Evolutionary conservation across 2,797 vertebrate species (phyloP), one percentile per base, ranked within the genome.

Genomic region (Spinus pinus): DNA sequence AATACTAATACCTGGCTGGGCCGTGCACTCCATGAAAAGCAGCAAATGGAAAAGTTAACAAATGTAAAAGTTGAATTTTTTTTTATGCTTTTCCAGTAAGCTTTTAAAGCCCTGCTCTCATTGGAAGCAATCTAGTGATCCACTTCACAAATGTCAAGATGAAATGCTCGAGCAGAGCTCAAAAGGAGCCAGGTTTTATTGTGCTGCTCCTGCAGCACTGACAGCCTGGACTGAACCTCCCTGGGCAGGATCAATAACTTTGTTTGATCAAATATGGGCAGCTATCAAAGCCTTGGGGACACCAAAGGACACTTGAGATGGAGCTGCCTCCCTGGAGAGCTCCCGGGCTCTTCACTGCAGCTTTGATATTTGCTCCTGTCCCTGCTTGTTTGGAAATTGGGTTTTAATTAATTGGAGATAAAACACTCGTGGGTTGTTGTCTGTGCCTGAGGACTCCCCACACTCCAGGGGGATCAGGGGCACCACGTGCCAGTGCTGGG

Each of bases 141-240:
- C 81, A 80, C 95, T 97, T 95, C 95, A 96, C 93, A 97, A 97
- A 96, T 96, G 97, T 95, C 97, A 97, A 77, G 95, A 97, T 92
- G 95, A 97, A 97, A 96, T 91, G 95, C 95, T 96, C 96, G 88
- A 71, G 86, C 90, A 66, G 96, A 96, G 93, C 97, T 97, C 90
- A 96, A 86, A 96, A 90, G 86, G 83, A 89, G 58, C 0, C 6
- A 49, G 58, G 77, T 95, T 95, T 96, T 94, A 96, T 96, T 97
- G 93, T 96, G 22, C 87, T 81, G 30, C 79, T 93, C 94, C 41
- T 44, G n/a, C 54, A 73, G 80, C 92, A 21, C 89, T 67, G 88
- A 94, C 93, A 88, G 77, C 81, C 58, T 53, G 87, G 79, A 75
- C 31, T 97, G 95, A 95, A 95, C 95, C 94, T 94, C 58, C 81